phyloP scores from a whole-genome alignment of 2,797 vertebrate species.

The Labeo calbasu region DNA sequence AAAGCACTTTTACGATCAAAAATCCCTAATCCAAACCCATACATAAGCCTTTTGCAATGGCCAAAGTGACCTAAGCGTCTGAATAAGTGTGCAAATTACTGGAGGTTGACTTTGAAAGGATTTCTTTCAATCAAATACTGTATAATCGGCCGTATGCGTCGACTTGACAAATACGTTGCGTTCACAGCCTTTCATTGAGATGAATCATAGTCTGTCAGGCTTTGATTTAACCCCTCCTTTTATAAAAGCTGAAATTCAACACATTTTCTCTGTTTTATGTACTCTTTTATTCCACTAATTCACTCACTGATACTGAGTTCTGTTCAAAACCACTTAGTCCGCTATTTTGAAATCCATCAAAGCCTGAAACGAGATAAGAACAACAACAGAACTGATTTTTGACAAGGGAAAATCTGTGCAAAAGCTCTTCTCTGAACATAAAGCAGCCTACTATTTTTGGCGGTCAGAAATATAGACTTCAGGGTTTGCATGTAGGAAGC shows the following conservation, averaged over 20 bases:
- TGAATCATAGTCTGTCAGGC: neutral
- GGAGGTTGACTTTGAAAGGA: neutral
- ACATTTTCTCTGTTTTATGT: neutral
- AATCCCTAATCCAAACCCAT: neutral
- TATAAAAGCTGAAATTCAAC: constrained; percentile 10
- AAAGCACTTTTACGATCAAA: neutral
- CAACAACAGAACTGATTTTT: neutral
- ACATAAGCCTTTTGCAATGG: neutral
- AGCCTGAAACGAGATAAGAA: neutral
- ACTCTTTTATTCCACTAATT: neutral
- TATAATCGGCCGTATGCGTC: neutral
- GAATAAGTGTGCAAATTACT: neutral
- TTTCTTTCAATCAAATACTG: neutral
- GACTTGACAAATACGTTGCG: neutral
- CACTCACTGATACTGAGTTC: neutral
- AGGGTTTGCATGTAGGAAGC: neutral
- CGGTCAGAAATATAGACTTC: neutral
- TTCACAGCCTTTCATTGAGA: neutral
- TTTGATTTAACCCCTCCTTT: neutral
- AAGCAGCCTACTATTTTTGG: neutral
- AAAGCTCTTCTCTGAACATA: neutral
- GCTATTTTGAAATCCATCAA: neutral
- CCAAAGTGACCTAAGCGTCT: neutral
- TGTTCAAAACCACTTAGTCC: neutral
- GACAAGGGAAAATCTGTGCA: neutral